Evolutionary conservation across 1,140 invertebrate genomes (phyloP).

Genomic region (Diachasmimorpha longicaudata): DNA sequence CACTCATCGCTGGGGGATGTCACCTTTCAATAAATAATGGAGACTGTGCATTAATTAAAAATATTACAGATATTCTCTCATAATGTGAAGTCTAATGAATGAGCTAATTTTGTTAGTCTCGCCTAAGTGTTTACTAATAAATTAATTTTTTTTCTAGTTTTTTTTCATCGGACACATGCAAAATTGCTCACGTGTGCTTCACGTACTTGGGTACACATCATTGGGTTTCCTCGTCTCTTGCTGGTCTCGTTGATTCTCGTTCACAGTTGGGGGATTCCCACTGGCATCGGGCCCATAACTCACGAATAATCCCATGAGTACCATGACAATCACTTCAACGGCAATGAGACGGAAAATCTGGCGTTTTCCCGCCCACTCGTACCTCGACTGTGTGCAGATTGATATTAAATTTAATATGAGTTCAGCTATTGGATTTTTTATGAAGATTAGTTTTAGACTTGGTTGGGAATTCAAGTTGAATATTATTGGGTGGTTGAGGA

Average conservation of each 20-base stretch:
- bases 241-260: slow-evolving; percentile 39
- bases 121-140: no score
- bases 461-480: background rate
- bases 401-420: background rate
- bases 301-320: slow-evolving; percentile 48
- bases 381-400: background rate
- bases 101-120: no score
- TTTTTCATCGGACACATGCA: no score
- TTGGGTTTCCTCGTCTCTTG: background rate
- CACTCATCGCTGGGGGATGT: no score
- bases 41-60: no score
- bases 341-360: slow-evolving; percentile 47
- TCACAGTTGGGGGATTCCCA: slow-evolving; percentile 41
- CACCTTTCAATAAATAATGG: no score
- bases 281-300: slow-evolving; percentile 51
- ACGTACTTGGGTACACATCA: background rate
- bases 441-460: background rate
- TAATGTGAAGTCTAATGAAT: no score
- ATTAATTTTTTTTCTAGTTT: no score
- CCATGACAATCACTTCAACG: slow-evolving; percentile 51
- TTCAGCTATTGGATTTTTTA: background rate
- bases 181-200: background rate
- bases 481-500: no score
- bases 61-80: no score
- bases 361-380: slow-evolving; percentile 33